These are phyloP conservation scores for Anthopleura sola DNA, from an alignment of 64 coral and sea anemone species.

Conservation along the genomic window DNA sequence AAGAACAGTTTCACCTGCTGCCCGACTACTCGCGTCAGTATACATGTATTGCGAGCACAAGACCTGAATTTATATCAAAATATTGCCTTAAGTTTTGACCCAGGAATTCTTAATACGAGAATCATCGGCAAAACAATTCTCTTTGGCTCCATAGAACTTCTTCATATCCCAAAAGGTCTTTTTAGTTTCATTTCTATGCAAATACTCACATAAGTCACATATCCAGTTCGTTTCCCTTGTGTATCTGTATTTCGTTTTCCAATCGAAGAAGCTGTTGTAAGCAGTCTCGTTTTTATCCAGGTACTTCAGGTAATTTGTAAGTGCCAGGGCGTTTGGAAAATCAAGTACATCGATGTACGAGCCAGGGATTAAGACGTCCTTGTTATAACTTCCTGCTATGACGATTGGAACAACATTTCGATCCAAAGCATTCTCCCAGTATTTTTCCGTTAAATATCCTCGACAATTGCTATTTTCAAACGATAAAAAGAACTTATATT, in stretches of 20 bases:
- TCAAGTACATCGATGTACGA: conserved; percentile 55
- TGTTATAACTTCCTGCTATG: conserved; percentile 23
- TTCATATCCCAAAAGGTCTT: not conserved
- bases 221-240: not conserved
- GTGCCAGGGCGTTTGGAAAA: conserved; percentile 30
- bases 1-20: too few species aligned
- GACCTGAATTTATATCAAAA: too few species aligned
- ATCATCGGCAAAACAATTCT: conserved; percentile 7
- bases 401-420: conserved; percentile 43
- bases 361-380: conserved; percentile 23
- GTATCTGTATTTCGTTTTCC: conserved; percentile 39
- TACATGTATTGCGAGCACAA: too few species aligned
- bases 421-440: conserved; percentile 29
- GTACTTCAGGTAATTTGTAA: conserved; percentile 48
- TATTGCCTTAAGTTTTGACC: too few species aligned
- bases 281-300: conserved; percentile 47
- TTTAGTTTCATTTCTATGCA: not conserved
- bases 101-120: too few species aligned
- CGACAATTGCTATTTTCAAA: conserved; percentile 35
- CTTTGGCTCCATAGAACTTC: not conserved
- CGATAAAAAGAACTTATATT: conserved; percentile 37
- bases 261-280: conserved; percentile 51
- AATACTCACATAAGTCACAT: conserved; percentile 3
- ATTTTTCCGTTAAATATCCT: conserved; percentile 42
- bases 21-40: too few species aligned